Conservation (phyloP, 37 sponge, comb jelly and placozoan genomes). For the Axinella damicornis region DNA sequence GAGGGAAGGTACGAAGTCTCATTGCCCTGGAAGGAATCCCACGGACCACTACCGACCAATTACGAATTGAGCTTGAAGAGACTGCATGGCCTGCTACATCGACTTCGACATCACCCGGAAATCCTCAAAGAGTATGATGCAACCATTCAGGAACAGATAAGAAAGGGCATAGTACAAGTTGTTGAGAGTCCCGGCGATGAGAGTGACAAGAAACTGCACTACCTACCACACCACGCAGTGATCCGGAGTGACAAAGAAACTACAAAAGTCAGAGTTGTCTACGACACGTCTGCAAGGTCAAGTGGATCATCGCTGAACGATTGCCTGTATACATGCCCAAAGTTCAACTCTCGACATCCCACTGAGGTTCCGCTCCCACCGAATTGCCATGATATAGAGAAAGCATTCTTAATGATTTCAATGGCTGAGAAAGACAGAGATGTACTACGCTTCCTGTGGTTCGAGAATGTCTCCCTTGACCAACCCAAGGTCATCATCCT, state of each 20-base stretch:
- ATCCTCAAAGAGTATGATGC: conserved; percentile 28
- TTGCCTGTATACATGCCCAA: conserved; percentile 11
- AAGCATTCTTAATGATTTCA: conserved; percentile 15
- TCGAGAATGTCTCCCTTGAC: not conserved
- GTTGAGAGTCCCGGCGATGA: not conserved
- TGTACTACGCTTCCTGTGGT: conserved; percentile 41
- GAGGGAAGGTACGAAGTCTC: no score
- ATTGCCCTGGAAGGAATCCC: conserved; percentile 40
- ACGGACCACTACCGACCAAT: conserved; percentile 27
- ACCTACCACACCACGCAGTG: conserved; percentile 46
- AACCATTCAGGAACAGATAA: conserved; percentile 35
- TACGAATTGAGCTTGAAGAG: conserved; percentile 10
- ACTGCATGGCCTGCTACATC: conserved; percentile 15
- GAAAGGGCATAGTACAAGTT: conserved; percentile 30
- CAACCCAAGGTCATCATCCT: conserved; percentile 8
- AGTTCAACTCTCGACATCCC: conserved; percentile 20
- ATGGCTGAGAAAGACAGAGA: conserved; percentile 18
- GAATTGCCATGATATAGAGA: conserved; percentile 32
- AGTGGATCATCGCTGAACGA: conserved; percentile 18
- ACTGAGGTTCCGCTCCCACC: conserved; percentile 6
- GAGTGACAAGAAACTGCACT: conserved; percentile 7
- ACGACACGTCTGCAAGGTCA: conserved; percentile 29
- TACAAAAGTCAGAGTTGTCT: conserved; percentile 16
- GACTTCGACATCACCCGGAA: conserved; percentile 11
- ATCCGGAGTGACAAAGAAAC: conserved; percentile 16